Evolutionary conservation across 2,797 vertebrate species (phyloP), one percentile per base, ranked within the genome.

Genomic region (Rhadinocentrus ornatus): DNA sequence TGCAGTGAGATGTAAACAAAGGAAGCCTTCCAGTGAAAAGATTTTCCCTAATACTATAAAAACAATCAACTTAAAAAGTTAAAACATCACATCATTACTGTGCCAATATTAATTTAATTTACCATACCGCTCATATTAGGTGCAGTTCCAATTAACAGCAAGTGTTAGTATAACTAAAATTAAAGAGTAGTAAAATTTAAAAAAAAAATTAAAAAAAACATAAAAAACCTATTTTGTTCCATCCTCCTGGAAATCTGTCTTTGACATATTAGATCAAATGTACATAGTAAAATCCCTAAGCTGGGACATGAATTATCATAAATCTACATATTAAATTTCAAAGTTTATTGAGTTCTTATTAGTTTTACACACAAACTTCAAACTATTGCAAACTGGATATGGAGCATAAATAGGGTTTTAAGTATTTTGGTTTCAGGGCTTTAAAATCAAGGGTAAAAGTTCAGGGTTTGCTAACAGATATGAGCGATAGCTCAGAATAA

Each of bases 401-500:
- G 20, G 18, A 9, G 44, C 44, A n/a, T 46, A 44, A 44, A 44
- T 20, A 20, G 18, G 18, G 16, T 44, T 44, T 20, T 44, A 18
- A n/a, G 2, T 46, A n/a, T n/a, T 46, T n/a, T 46, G 9, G 50
- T 26, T 12, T 53, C 12, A 53, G 50, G 26, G 26, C 50, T 24
- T 27, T 26, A 13, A 53, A 53, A 15, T 53, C 4, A 5, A 53
- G 50, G 22, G 44, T 46, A n/a, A 46, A 46, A 7, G 44, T 46
- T 8, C 44, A 46, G n/a, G 44, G 44, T 46, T n/a, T 2, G n/a
- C 20, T 8, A n/a, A 20, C 20, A 46, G 44, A 46, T 46, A 9
- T 2, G 8, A n/a, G 8, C 20, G 3, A n/a, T n/a, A 46, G 44
- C 44, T 67, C 64, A 66, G 20, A 41, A 66, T 59, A 48, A 73